Conservation (phyloP, 2,113 vertebrate species). For the Sminthopsis crassicaudata region DNA sequence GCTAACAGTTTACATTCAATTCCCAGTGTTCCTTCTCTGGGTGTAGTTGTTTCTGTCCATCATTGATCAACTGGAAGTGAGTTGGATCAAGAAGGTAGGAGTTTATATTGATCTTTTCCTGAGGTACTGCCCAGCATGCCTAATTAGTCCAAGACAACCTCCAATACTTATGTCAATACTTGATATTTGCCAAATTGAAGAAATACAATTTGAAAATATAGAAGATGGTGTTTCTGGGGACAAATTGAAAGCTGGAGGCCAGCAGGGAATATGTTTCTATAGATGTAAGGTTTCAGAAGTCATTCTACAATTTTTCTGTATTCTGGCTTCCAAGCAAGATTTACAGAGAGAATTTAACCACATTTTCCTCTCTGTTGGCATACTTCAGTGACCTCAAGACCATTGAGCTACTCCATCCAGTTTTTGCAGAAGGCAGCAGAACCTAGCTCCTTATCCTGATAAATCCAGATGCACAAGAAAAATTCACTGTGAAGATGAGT, state of each 20-base stretch:
- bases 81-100: background rate
- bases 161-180: background rate
- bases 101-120: background rate
- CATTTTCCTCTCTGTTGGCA: background rate
- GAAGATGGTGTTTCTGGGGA: background rate
- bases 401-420: background rate
- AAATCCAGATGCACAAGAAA: background rate
- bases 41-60: too few relatives aligned
- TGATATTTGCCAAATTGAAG: background rate
- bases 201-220: background rate
- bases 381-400: background rate
- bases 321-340: background rate
- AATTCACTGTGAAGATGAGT: background rate
- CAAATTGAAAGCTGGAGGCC: background rate
- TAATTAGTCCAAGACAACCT: background rate
- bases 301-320: background rate
- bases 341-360: background rate
- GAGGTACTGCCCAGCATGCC: background rate
- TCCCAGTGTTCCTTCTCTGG: too few relatives aligned
- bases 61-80: too few relatives aligned
- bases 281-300: background rate
- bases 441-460: background rate
- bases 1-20: too few relatives aligned
- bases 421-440: background rate
- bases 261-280: background rate